Evolutionary conservation across 2,113 vertebrate genomes (phyloP), one percentile per base, ranked within the genome.

Genomic region (Myodes glareolus): DNA sequence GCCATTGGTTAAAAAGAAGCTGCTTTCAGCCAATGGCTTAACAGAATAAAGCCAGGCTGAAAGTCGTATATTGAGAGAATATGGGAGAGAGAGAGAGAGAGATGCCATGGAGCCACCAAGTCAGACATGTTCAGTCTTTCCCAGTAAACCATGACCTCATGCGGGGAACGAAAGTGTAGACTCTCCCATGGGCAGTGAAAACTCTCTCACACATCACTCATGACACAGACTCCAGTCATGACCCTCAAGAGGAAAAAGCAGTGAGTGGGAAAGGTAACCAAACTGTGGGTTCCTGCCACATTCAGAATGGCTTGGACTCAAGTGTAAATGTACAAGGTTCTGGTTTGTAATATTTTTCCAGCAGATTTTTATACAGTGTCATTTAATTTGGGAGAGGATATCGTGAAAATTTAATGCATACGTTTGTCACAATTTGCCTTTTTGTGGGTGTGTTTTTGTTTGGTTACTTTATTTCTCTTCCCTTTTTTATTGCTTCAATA

Each of bases 131-230:
- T n/a, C n/a, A n/a, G n/a, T n/a, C n/a, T n/a, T n/a, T n/a, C n/a
- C n/a, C n/a, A n/a, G n/a, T n/a, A n/a, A n/a, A n/a, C n/a, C n/a
- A n/a, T n/a, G n/a, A n/a, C n/a, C n/a, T n/a, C n/a, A n/a, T 97
- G 99, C 99, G 92, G 99, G 99, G 98, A 99, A 99, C 97, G 99
- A 99, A 99, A 99, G 99, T 96, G 99, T 99, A 99, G 99, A 99
- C 99, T 99, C 99, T 98, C 99, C 99, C 86, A 99, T 99, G 97
- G 99, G 99, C 98, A 99, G 99, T 98, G 99, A 99, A 98, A 99
- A 99, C 86, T 99, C 99, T 98, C 99, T 99, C 98, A 99, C 99
- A 98, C 99, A 99, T 98, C 99, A 99, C 98, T 99, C 99, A 97
- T 98, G 99, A 99, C 98, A 99, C 99, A 98, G 99, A 99, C 99